Percentiles rank a stretch among this genome's conserved stretches.
phyloP scores from a whole-genome alignment of 2,113 vertebrate species.

The Malurus cyaneus region DNA sequence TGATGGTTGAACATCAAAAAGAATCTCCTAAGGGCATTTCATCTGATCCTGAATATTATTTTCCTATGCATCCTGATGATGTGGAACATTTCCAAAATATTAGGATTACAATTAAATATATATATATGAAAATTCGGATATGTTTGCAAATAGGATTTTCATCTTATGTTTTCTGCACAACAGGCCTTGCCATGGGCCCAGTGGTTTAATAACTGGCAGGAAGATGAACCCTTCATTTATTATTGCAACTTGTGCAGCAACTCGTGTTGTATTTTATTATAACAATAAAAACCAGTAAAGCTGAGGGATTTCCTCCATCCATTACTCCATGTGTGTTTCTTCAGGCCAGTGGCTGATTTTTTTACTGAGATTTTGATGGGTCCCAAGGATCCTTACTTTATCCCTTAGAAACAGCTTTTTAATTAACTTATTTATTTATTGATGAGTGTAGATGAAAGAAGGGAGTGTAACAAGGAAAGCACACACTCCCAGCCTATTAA shows the following conservation, averaged over 20 bases:
- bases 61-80: background rate
- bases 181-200: background rate
- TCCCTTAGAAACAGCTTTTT: slow-evolving; percentile 30
- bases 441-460: slow-evolving; percentile 18
- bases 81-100: background rate
- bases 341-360: background rate
- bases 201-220: background rate
- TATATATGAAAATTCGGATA: background rate
- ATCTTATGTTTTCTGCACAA: background rate
- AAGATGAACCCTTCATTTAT: accelerated
- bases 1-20: background rate
- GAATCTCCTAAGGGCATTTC: slow-evolving; percentile 5
- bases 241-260: background rate
- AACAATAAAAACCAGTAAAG: background rate
- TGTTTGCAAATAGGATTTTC: background rate
- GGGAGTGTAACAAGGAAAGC: background rate
- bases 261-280: background rate
- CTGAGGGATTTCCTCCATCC: background rate
- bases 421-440: slow-evolving; percentile 57
- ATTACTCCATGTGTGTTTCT: background rate
- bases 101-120: background rate
- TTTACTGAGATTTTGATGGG: background rate
- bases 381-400: background rate
- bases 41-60: background rate
- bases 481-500: background rate